Evolutionary conservation across 92 coral and sea anemone genomes (phyloP), one percentile per base, ranked within the genome.

Genomic region (Heteractis magnifica): DNA sequence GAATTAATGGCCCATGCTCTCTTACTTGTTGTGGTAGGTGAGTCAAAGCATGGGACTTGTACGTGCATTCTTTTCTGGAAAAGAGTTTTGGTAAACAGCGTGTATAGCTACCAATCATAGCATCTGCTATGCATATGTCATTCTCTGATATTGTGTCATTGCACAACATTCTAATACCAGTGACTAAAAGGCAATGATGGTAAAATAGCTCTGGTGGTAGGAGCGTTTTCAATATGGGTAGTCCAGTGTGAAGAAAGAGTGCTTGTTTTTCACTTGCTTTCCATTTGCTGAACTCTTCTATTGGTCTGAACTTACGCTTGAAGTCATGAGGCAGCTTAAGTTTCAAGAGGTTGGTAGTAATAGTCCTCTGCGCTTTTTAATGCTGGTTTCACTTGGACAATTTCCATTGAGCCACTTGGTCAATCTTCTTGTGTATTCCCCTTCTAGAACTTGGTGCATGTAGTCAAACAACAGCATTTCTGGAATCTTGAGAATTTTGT

Each of bases 361-460:
- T 51, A 26, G 75, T 76, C 58, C 62, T 80, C 65, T 56, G 77
- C n/a, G 60, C 21, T 21, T 52, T 71, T 41, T 71, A 19, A 80
- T 62, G 56, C 64, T 65, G 8, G 71, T 52, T 6, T 70, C 82
- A 86, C 89, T 86, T 52, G 79, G 86, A 34, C 97, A 93, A 11
- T 52, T 51, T 26, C 89, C 82, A 16, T 53, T 62, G 8, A 92
- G 83, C 95, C 94, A 91, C 60, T 89, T 89, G n/a, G 91, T 49
- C 14, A 91, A 26, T 56, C 94, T 76, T 65, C 94, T 88, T 19
- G 92, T 88, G 76, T 65, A 91, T 60, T 91, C 90, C 15, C 94
- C 94, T 68, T 88, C 94, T 41, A 91, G 90, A 65, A 91, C 92
- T 71, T 88, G 92, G 81, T 91, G 90, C 92, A 89, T 92, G 79